Percentiles rank a stretch among this genome's conserved stretches.
These are phyloP conservation scores for Autographa pulchrina DNA, from an alignment of 2,888 invertebrate species.

Conservation along the genomic window DNA sequence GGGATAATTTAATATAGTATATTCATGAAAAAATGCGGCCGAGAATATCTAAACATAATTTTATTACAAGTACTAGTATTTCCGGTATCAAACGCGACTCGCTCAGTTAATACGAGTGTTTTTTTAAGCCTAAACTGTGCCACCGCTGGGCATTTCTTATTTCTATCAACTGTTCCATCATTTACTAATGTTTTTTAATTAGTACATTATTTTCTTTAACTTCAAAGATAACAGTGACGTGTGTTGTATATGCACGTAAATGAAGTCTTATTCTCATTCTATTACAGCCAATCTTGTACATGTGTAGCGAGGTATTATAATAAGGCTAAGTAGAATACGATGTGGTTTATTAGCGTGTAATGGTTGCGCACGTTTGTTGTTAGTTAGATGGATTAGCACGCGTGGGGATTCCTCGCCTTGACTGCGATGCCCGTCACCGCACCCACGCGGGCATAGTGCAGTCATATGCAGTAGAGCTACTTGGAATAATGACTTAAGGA, in stretches of 20 bases:
- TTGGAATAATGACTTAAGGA: neutral
- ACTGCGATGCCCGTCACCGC: slow-evolving; percentile 40
- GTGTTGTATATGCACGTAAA: neutral
- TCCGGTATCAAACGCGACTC: too few species aligned
- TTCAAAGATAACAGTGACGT: too few species aligned
- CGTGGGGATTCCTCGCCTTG: slow-evolving; percentile 63
- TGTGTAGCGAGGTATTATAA: neutral
- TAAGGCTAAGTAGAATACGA: neutral
- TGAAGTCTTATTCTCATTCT: neutral
- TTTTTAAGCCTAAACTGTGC: too few species aligned
- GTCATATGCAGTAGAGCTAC: slow-evolving; percentile 7
- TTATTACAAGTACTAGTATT: too few species aligned
- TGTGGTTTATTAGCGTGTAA: slow-evolving; percentile 52
- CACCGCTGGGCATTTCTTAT: too few species aligned
- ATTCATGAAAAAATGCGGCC: too few species aligned
- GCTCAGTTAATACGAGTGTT: too few species aligned
- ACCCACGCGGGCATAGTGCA: slow-evolving; percentile 28
- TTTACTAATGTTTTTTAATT: too few species aligned
- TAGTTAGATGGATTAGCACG: slow-evolving; percentile 64
- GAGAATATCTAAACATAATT: too few species aligned
- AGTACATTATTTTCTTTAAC: too few species aligned
- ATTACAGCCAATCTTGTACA: neutral
- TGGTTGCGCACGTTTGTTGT: slow-evolving; percentile 58
- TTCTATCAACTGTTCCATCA: too few species aligned
- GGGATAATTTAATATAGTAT: too few species aligned